phyloP scores from a whole-genome alignment of 64 coral and sea anemone genomes.

The Montipora foliosa region DNA sequence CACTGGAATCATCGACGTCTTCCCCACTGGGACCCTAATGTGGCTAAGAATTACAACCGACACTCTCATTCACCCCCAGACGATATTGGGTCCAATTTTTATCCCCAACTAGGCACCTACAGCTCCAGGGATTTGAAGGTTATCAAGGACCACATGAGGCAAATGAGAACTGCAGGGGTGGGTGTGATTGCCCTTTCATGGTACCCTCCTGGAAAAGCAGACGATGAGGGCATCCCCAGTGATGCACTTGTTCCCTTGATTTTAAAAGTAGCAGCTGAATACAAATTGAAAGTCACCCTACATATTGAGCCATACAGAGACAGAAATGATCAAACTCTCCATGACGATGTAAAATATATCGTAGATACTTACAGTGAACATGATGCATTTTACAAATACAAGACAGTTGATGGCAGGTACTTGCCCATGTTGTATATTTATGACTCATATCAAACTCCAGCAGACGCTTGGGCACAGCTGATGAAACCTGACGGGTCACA shows the following conservation, averaged over 20 bases:
- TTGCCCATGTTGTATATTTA: constrained; percentile 95
- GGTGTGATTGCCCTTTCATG: constrained; percentile 93
- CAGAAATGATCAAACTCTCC: constrained; percentile 86
- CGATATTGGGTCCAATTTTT: constrained; percentile 96
- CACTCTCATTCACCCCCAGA: constrained; percentile 83
- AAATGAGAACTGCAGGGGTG: constrained; percentile 85
- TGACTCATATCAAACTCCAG: constrained; percentile 92
- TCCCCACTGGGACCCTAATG: constrained; percentile 77
- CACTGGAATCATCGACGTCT: constrained; percentile 97
- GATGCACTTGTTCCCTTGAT: constrained; percentile 69
- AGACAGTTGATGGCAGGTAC: constrained; percentile 65
- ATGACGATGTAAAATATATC: constrained; percentile 91
- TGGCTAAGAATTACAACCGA: constrained; percentile 65
- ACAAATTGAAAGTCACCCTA: constrained; percentile 81
- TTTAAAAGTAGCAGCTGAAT: constrained; percentile 74
- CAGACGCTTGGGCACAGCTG: constrained; percentile 85
- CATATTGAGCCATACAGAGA: constrained; percentile 95
- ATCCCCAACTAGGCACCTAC: constrained; percentile 90
- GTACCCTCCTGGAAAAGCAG: constrained; percentile 91
- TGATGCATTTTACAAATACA: constrained; percentile 93
- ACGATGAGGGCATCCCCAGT: constrained; percentile 84
- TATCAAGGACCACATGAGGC: constrained; percentile 88
- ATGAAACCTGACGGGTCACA: constrained; percentile 82
- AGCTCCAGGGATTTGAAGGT: constrained; percentile 83
- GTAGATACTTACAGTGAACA: constrained; percentile 80